Evolutionary conservation across 1,140 invertebrate genomes (phyloP), one percentile per base, ranked within the genome.

Genomic region (Heliconius nattereri): DNA sequence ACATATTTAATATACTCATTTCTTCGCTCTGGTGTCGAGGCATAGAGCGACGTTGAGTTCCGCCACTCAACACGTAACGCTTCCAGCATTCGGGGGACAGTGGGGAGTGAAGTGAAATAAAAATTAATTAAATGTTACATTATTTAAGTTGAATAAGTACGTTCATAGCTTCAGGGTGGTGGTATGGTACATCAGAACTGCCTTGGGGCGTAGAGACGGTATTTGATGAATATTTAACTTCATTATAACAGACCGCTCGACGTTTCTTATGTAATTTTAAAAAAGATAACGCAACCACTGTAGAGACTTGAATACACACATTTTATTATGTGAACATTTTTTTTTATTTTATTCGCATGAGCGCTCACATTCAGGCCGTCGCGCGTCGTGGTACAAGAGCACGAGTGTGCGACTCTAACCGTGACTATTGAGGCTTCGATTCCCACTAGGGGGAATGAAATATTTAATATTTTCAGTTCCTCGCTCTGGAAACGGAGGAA

Each of bases 211-310:
- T 85, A 81, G 84, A 90, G 89, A 90, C 89, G 77, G 78, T 73
- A 80, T 60, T 87, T 88, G 86, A 88, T 91, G 89, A 91, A 91
- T 90, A 91, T 91, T 90, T 90, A 85, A 89, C 85, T 85, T 90
- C 87, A 90, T 90, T 90, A 90, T 85, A 87, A 86, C 80, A 83
- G 88, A 87, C 84, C 86, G 81, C 80, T 82, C 84, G 71, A 78
- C 81, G 73, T 84, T 84, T 86, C 85, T 85, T 85, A 78, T 87
- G 84, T 80, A 85, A 88, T 87, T 85, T 87, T 84, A 85, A 83
- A 86, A 81, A 85, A 76, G 77, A 83, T 83, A 83, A 85, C 76
- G 76, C 81, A 75, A 84, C 79, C 57, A 78, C 52, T 78, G 73
- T 57, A 73, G 49, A 71, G 11, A 71, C 71, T 72, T 76, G 35